Conservation (phyloP, 2,888 invertebrate genomes). For the Chalcosyrphus nemorum region DNA sequence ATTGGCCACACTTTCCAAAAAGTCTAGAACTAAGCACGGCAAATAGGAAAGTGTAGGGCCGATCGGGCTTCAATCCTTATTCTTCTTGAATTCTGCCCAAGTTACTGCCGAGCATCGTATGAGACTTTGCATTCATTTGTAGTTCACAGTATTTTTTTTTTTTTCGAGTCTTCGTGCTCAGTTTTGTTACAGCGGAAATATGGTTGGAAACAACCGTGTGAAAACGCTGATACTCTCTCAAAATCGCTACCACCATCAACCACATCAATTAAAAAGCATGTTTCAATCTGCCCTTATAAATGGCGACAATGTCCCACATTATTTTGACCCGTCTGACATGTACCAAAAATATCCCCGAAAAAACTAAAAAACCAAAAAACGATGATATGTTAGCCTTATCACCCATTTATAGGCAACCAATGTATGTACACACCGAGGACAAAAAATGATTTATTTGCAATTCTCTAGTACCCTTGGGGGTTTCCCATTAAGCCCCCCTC, state of each 20-base stretch:
- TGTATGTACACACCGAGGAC: conserved; percentile 30
- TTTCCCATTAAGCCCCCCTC: conserved; percentile 30
- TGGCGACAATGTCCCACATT: conserved; percentile 21
- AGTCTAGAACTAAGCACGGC: too few relatives aligned
- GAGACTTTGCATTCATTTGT: too few relatives aligned
- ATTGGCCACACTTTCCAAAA: too few relatives aligned
- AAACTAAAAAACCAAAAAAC: not conserved
- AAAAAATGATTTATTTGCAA: conserved; percentile 62
- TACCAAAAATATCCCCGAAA: not conserved
- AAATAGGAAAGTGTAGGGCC: too few relatives aligned
- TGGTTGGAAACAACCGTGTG: too few relatives aligned
- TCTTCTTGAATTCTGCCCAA: too few relatives aligned
- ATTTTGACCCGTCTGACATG: not conserved
- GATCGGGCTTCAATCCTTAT: too few relatives aligned
- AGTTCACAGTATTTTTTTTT: too few relatives aligned
- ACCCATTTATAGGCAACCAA: conserved; percentile 65
- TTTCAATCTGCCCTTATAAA: not conserved
- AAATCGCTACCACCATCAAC: not conserved
- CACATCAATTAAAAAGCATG: not conserved
- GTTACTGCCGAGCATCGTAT: too few relatives aligned
- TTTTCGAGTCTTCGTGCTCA: too few relatives aligned
- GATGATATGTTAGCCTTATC: conserved; percentile 55
- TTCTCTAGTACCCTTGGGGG: conserved; percentile 25
- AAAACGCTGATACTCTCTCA: too few relatives aligned
- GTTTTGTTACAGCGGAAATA: too few relatives aligned